Conservation (phyloP, 2,113 vertebrate species). For the Syngnathus scovelli region DNA sequence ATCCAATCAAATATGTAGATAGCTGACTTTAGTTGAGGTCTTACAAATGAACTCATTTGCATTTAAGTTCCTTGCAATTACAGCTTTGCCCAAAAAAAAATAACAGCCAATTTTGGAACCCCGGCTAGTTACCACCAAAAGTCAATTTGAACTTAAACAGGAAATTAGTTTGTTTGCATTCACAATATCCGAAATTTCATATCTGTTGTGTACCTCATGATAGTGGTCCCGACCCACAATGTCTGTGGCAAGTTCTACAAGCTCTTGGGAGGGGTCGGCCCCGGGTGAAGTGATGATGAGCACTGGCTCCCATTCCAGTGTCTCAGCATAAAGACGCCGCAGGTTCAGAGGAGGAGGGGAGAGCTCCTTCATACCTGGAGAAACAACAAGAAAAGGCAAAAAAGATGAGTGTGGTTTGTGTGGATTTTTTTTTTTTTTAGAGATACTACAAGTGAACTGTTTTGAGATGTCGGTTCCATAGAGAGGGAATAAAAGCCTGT, state of each 20-base stretch:
- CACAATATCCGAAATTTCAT: conserved; percentile 3
- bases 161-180: not conserved
- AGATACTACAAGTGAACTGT: conserved; percentile 10
- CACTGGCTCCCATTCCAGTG: conserved; percentile 85
- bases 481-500: not conserved
- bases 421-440: not conserved
- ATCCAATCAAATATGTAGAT: conserved; percentile 1
- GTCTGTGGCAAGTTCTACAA: conserved; percentile 85
- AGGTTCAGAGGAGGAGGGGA: conserved; percentile 87
- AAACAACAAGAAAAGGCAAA: conserved; percentile 7
- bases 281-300: conserved; percentile 96
- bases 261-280: conserved; percentile 94
- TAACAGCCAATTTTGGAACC: not conserved
- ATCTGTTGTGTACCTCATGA: conserved; percentile 74
- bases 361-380: conserved; percentile 84
- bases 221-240: conserved; percentile 81
- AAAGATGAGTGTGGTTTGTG: not conserved
- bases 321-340: conserved; percentile 84
- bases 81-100: not conserved
- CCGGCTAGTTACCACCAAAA: not conserved
- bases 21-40: not conserved
- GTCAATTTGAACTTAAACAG: not conserved
- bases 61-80: not conserved
- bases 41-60: not conserved
- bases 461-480: not conserved